A percentile compares a stretch with the other conserved stretches of the same genome.
These are phyloP conservation scores for Zaprionus ornatus DNA, from an alignment of 1,140 invertebrate genomes.

Conservation along the genomic window DNA sequence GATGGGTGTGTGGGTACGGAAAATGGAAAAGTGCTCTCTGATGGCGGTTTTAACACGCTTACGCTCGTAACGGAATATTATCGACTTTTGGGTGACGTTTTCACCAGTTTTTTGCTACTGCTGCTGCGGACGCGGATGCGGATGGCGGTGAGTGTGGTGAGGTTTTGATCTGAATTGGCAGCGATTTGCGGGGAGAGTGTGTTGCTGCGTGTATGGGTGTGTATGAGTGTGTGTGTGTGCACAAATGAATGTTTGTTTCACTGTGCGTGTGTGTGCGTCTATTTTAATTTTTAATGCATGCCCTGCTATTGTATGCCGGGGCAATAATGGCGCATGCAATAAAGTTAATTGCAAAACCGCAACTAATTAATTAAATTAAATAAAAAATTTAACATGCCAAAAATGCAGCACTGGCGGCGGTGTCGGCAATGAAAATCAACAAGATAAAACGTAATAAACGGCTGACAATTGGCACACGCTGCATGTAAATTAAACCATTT, in stretches of 20 bases:
- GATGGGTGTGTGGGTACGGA: neutral
- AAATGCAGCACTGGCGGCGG: slow-evolving; percentile 50
- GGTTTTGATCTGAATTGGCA: slow-evolving; percentile 44
- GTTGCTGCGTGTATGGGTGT: slow-evolving; percentile 10
- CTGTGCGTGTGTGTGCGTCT: slow-evolving; percentile 57
- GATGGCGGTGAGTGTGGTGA: slow-evolving; percentile 57
- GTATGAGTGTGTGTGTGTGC: slow-evolving; percentile 9
- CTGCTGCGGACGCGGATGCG: slow-evolving; percentile 6
- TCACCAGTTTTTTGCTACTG: slow-evolving; percentile 53
- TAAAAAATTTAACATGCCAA: slow-evolving; percentile 82
- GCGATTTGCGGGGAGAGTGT: slow-evolving; percentile 30
- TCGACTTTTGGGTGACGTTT: slow-evolving; percentile 77
- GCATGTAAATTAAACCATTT: slow-evolving; percentile 78
- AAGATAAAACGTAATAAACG: slow-evolving; percentile 82
- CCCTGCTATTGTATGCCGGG: slow-evolving; percentile 59
- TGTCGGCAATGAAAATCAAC: slow-evolving; percentile 73
- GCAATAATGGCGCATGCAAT: slow-evolving; percentile 81
- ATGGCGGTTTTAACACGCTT: slow-evolving; percentile 75
- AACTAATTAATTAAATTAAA: slow-evolving; percentile 84
- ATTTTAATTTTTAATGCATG: slow-evolving; percentile 81
- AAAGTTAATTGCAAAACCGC: slow-evolving; percentile 84
- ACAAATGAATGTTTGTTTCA: slow-evolving; percentile 7
- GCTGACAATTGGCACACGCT: slow-evolving; percentile 79
- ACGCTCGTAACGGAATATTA: slow-evolving; percentile 72
- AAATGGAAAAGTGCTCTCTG: slow-evolving; percentile 53